Percentiles rank a stretch among this genome's conserved stretches.
These are phyloP conservation scores for Orbicella faveolata DNA, from an alignment of 64 coral and sea anemone species.

Conservation along the genomic window DNA sequence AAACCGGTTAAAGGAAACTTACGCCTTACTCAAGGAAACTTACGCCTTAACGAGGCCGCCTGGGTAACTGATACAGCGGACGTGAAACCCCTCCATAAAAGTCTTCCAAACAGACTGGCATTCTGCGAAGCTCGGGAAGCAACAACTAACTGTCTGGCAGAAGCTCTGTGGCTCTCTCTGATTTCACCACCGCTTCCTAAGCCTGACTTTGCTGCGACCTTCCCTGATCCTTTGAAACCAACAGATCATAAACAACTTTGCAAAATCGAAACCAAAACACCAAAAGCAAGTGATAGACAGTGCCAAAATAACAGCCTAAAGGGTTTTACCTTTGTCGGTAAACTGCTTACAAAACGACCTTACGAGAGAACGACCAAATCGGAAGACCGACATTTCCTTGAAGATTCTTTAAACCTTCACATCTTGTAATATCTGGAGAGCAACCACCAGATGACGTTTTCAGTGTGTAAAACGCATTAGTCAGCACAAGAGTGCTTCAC, in stretches of 20 bases:
- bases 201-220: conserved; percentile 4
- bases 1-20: background rate
- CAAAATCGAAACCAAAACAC: background rate
- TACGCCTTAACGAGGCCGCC: conserved; percentile 10
- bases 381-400: conserved; percentile 17
- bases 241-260: background rate
- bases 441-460: no score
- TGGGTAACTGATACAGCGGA: background rate
- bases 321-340: conserved; percentile 9
- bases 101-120: background rate
- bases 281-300: no score
- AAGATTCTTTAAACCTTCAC: background rate
- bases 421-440: no score
- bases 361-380: background rate
- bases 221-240: conserved; percentile 18
- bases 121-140: background rate
- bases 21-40: background rate
- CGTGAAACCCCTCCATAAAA: background rate
- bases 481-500: background rate
- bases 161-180: background rate
- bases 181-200: background rate
- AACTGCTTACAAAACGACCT: background rate
- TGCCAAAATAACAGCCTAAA: background rate
- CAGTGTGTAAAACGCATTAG: background rate
- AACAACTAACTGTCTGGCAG: background rate